Evolutionary conservation across 2,888 invertebrate species (phyloP), one percentile per base, ranked within the genome.

Genomic region (Gortyna flavago): DNA sequence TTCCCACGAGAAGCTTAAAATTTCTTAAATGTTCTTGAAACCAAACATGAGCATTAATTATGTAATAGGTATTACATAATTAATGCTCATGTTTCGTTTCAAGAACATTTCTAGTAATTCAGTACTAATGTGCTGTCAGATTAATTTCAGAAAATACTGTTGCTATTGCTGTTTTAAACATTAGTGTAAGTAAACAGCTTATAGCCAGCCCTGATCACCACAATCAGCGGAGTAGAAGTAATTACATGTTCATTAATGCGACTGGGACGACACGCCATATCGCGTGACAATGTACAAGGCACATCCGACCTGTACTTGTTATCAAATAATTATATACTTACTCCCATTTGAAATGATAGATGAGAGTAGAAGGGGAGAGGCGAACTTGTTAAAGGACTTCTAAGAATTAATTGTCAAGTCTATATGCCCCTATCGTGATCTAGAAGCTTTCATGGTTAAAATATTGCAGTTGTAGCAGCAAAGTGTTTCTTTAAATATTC

Each of bases 181-280:
- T 80, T 48, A 75, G 35, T 57, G 38, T 48, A 69, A 54, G n/a
- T 51, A 77, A 69, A 61, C 72, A 67, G 73, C 66, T 72, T 64
- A n/a, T 62, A 76, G 88, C 38, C 89, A 90, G 66, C 91, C 92
- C 91, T 91, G 88, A 89, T 88, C 88, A 83, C 86, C 90, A 91
- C 91, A 93, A 94, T 93, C 92, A 91, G 82, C 87, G 89, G 87
- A 90, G 87, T 90, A 92, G 91, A 92, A 92, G 93, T 95, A 95
- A 95, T 95, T 95, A 95, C 94, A 92, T 93, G 93, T 94, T 95
- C 94, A 95, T 95, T 95, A 95, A 91, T 91, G 93, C 90, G 91
- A 91, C 91, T 88, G 89, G 89, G 90, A 90, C 90, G 92, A 89
- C 95, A 95, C 95, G 95, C 93, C 87, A 95, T 92, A 90, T 95